Evolutionary conservation across 64 coral and sea anemone species (phyloP).

Genomic region (Platygyra sinensis): DNA sequence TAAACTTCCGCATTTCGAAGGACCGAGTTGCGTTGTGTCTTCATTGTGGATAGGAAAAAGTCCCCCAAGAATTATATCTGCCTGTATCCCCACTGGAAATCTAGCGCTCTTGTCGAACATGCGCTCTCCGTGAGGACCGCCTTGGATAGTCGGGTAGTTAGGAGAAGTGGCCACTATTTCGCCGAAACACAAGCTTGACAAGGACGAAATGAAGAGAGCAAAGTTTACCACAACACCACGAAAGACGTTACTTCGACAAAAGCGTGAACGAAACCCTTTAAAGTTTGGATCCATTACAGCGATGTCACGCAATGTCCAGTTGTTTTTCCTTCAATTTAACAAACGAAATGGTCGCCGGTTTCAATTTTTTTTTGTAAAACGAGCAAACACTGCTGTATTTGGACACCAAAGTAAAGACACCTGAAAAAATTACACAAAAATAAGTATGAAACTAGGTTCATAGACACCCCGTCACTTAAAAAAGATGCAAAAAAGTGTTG

Average conservation of each 20-base stretch:
- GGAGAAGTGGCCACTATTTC: neutral
- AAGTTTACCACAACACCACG: neutral
- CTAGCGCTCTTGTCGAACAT: conserved; percentile 25
- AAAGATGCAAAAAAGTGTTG: neutral
- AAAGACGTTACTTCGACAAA: neutral
- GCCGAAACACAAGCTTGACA: conserved; percentile 14
- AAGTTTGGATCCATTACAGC: neutral
- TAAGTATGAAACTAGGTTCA: neutral
- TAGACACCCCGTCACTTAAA: neutral
- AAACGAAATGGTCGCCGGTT: neutral
- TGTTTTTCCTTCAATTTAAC: neutral
- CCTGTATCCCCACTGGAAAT: conserved; percentile 19
- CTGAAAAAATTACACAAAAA: neutral
- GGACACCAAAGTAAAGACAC: neutral
- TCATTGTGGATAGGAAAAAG: conserved; percentile 71
- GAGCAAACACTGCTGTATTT: conserved; percentile 14
- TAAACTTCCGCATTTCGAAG: conserved; percentile 40
- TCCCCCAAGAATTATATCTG: conserved; percentile 72
- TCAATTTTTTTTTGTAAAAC: neutral
- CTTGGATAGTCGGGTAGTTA: neutral
- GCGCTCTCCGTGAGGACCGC: neutral
- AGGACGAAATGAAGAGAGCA: neutral
- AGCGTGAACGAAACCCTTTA: neutral
- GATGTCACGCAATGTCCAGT: neutral
- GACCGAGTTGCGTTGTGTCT: neutral